Base-by-base conservation (phyloP, 2,797 vertebrate genomes). In the Megaceryle alcyon region DNA sequence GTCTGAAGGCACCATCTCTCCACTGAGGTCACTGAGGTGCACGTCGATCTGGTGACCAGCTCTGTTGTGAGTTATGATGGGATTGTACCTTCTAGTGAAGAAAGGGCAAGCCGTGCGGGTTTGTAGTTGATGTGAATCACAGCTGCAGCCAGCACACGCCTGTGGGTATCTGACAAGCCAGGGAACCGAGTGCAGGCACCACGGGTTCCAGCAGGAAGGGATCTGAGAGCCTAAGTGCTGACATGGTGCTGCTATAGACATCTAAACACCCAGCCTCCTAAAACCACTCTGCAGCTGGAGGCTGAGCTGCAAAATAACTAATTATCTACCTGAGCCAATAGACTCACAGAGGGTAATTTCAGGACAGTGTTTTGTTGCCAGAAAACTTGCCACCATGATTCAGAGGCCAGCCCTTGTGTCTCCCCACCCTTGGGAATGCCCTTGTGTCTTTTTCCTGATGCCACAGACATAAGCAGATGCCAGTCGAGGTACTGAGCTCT, bases 61-160 rank as follows among this genome's bases (percentile, higher is more conserved):
- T 54, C 48, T 39, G 51, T 28, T 3, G 2, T 22, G 64, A 35
- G 21, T 29, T 41, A 3, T 0, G 51, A 14, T 6, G 70, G 22
- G 41, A 35, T 46, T 20, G 4, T 4, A 51, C 9, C 35, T 65
- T 25, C n/a, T 1, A 3, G 51, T 0, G 1, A 48, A 37, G n/a
- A 43, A 21, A 9, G 31, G n/a, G 15, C 15, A n/a, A 31, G 8
- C 33, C 0, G 0, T 9, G 13, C 1, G 0, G 25, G 29, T 2
- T 29, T 63, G 2, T 22, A 49, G 37, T 15, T 59, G 64, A 22
- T 6, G 19, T 17, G 7, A 56, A 41, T n/a, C 35, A 29, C 10
- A 73, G 56, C 77, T n/a, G 43, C 51, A 23, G 59, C 39, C 1
- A 5, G 65, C 43, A 23, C 37, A 25, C 0, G 0, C 0, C 3